These are phyloP conservation scores for Brenthis hecate DNA, from an alignment of 2,888 invertebrate species.

Conservation along the genomic window DNA sequence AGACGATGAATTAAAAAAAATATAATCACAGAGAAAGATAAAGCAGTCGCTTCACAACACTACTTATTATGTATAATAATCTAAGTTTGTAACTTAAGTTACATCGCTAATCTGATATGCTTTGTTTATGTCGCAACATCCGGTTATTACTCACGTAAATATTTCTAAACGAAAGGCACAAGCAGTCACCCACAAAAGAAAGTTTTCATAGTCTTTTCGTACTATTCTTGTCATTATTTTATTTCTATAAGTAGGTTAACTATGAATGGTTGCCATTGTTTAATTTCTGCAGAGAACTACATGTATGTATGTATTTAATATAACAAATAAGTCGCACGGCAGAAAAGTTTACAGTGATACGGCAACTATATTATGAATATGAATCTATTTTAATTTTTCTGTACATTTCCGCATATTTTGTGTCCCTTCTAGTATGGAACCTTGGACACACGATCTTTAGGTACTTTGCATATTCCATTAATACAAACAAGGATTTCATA, in stretches of 20 bases:
- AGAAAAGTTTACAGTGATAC: neutral
- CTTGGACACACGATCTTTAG: neutral
- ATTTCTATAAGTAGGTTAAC: slow-evolving; percentile 6
- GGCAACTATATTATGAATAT: neutral
- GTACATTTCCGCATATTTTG: neutral
- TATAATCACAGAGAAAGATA: too few species aligned
- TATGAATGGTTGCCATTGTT: slow-evolving; percentile 5
- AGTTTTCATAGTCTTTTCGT: slow-evolving; percentile 11
- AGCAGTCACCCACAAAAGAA: slow-evolving; percentile 18
- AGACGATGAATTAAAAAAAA: too few species aligned
- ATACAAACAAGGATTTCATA: neutral
- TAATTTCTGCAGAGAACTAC: slow-evolving; percentile 1
- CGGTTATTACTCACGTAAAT: slow-evolving; percentile 26
- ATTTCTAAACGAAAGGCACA: slow-evolving; percentile 28
- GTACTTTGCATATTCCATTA: neutral
- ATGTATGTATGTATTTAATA: slow-evolving; percentile 4
- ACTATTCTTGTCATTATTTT: slow-evolving; percentile 16
- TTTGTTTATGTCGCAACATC: slow-evolving; percentile 30
- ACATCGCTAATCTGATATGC: slow-evolving; percentile 30
- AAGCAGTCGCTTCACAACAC: neutral
- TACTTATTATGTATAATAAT: slow-evolving; percentile 1
- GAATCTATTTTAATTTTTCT: neutral
- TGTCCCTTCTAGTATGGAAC: neutral
- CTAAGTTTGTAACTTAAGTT: slow-evolving; percentile 22
- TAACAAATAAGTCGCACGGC: slow-evolving; percentile 4